phyloP scores from a whole-genome alignment of 2,113 vertebrate species.

The Ia io region DNA sequence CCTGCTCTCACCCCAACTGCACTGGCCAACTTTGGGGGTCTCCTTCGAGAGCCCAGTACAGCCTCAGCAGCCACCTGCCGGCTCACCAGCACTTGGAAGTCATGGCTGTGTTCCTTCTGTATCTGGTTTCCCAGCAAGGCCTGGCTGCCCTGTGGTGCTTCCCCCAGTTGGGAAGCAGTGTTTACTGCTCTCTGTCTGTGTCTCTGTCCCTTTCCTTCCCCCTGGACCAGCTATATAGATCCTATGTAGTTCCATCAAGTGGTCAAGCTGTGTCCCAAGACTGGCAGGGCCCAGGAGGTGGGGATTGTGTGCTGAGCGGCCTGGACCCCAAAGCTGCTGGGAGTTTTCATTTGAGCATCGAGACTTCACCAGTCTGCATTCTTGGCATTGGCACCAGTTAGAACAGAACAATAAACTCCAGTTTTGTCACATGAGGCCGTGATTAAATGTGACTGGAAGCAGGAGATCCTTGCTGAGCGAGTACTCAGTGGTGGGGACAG shows the following conservation, averaged over 20 bases:
- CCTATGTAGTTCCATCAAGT: background rate
- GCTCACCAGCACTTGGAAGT: background rate
- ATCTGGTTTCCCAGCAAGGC: fast-evolving
- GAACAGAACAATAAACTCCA: constrained; percentile 30
- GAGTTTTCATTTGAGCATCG: constrained; percentile 23
- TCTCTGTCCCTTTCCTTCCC: background rate
- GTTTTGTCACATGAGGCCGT: background rate
- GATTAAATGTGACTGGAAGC: background rate
- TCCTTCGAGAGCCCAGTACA: background rate
- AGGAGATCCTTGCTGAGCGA: background rate
- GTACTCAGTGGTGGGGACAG: fast-evolving
- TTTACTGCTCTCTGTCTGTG: background rate
- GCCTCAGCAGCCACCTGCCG: background rate
- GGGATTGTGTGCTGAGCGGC: background rate
- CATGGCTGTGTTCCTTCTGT: fast-evolving
- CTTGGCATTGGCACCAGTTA: constrained; percentile 45
- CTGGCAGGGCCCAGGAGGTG: background rate
- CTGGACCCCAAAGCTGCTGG: background rate
- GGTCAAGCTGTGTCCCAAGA: background rate
- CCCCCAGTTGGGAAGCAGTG: background rate
- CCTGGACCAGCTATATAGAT: background rate
- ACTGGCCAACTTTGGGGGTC: background rate
- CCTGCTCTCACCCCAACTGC: background rate
- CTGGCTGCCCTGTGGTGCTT: fast-evolving
- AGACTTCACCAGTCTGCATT: constrained; percentile 44